These are phyloP conservation scores for Poeciliopsis gracilis DNA, from an alignment of 2,797 vertebrate species.

Conservation along the genomic window DNA sequence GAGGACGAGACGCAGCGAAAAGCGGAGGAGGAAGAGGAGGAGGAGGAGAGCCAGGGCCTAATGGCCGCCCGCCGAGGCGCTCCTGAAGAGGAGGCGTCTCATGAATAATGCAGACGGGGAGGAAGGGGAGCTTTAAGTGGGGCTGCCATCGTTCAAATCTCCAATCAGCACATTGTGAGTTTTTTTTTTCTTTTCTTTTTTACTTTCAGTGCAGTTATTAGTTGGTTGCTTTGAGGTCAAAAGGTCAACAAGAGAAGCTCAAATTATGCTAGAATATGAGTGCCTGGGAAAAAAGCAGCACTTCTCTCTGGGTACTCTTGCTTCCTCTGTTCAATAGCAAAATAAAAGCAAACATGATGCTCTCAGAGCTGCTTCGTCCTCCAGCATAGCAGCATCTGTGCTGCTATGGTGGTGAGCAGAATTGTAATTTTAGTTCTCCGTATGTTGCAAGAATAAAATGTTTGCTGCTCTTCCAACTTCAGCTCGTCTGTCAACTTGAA, in stretches of 20 bases:
- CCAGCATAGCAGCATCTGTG: too few relatives aligned
- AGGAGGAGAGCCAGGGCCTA: conserved; percentile 50
- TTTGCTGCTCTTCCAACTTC: background rate
- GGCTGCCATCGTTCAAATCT: conserved; percentile 25
- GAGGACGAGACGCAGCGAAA: conserved; percentile 24
- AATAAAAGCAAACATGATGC: too few relatives aligned
- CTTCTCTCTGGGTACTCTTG: too few relatives aligned
- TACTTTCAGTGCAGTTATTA: conserved; percentile 24
- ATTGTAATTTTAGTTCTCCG: background rate
- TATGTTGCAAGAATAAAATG: background rate
- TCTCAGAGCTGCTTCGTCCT: too few relatives aligned
- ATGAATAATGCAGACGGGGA: conserved; percentile 75
- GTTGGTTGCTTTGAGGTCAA: conserved; percentile 19
- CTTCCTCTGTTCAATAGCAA: too few relatives aligned
- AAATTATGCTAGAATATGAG: background rate
- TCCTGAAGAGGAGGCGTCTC: conserved; percentile 57
- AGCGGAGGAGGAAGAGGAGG: conserved; percentile 19
- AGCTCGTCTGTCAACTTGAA: background rate
- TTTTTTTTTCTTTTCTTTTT: background rate
- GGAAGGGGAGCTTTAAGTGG: conserved; percentile 47
- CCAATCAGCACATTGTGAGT: conserved; percentile 44
- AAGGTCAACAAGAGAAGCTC: background rate
- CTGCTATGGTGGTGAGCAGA: background rate
- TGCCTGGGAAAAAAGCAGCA: background rate
- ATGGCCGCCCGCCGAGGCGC: conserved; percentile 54